Evolutionary conservation across 1,140 invertebrate genomes (phyloP).

Genomic region (Propsilocerus akamusi): DNA sequence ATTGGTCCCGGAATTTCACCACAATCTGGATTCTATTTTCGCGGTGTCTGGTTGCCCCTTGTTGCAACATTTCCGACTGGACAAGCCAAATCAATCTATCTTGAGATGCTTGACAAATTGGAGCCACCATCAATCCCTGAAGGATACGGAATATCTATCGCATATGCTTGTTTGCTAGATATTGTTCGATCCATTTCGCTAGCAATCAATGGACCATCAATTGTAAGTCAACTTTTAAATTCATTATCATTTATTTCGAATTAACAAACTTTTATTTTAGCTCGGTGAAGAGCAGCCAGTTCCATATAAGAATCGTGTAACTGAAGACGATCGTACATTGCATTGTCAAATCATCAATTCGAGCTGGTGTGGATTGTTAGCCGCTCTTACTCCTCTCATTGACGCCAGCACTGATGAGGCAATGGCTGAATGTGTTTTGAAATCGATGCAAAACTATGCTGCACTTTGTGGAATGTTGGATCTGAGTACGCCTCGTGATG

Average conservation of each 20-base stretch:
- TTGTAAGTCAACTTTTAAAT: constrained; percentile 3
- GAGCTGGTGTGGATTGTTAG: constrained; percentile 85
- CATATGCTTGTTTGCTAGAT: constrained; percentile 81
- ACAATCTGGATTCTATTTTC: constrained; percentile 80
- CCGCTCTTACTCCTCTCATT: constrained; percentile 75
- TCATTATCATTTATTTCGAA: background rate
- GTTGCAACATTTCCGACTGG: constrained; percentile 69
- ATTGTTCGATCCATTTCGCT: constrained; percentile 63
- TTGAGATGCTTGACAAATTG: constrained; percentile 88
- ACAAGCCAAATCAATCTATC: constrained; percentile 65
- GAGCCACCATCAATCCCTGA: constrained; percentile 86
- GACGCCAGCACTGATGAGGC: constrained; percentile 92
- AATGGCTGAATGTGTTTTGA: constrained; percentile 72
- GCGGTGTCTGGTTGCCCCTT: constrained; percentile 80
- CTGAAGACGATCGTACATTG: constrained; percentile 33
- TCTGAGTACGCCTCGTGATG: constrained; percentile 61
- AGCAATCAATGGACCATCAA: constrained; percentile 34
- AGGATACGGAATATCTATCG: constrained; percentile 88
- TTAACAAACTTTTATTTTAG: background rate
- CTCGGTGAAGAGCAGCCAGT: constrained; percentile 19
- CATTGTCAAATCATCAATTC: constrained; percentile 74
- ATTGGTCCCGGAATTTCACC: constrained; percentile 61
- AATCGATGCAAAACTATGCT: constrained; percentile 74
- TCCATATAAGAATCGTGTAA: constrained; percentile 26
- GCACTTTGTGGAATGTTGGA: constrained; percentile 57